Evolutionary conservation across 2,113 vertebrate species (phyloP).

Genomic region (Cebus imitator): DNA sequence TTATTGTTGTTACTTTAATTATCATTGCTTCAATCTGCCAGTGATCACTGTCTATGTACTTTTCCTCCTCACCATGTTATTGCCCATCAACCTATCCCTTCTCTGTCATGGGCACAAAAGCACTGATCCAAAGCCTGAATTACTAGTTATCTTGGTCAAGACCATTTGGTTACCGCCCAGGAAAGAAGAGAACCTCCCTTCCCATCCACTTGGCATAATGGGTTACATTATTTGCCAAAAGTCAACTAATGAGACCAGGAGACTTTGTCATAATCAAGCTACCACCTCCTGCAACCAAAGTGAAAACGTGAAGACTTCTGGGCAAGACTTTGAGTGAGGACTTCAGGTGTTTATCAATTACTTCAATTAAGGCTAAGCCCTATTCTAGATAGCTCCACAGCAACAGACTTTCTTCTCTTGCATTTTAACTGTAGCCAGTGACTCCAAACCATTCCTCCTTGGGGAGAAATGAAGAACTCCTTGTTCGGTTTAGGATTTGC

Average conservation of each 20-base stretch:
- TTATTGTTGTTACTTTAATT: neutral
- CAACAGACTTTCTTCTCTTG: neutral
- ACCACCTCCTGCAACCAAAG: neutral
- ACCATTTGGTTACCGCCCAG: neutral
- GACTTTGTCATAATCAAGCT: neutral
- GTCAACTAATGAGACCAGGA: neutral
- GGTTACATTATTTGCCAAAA: conserved; percentile 30
- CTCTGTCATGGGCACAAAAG: neutral
- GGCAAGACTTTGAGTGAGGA: neutral
- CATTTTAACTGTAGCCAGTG: neutral
- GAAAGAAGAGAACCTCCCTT: neutral
- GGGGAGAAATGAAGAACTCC: neutral
- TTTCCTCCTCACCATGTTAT: neutral
- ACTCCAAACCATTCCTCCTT: neutral
- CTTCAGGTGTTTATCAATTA: neutral
- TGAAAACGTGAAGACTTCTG: neutral
- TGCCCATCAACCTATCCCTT: neutral
- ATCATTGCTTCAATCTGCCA: neutral
- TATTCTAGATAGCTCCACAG: neutral
- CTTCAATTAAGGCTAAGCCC: neutral
- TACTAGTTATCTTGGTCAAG: neutral
- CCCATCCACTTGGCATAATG: neutral
- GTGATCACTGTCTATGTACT: neutral
- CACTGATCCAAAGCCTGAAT: neutral
- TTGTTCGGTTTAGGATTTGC: neutral